These are phyloP conservation scores for Chanos chanos DNA, from an alignment of 2,797 vertebrate species.

Conservation along the genomic window DNA sequence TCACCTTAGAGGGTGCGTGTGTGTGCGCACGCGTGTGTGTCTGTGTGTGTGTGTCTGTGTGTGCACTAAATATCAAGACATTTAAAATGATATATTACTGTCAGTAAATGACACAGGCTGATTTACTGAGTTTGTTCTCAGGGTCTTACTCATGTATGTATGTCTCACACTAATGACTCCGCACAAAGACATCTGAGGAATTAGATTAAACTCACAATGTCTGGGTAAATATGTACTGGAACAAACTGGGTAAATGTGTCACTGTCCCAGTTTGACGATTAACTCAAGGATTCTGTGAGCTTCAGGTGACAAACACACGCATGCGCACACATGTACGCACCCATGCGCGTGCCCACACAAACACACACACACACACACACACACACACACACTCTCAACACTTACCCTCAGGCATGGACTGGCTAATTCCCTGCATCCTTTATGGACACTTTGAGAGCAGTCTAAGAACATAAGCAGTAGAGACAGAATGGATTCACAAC, in stretches of 20 bases:
- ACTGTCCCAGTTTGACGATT: slow-evolving; percentile 27
- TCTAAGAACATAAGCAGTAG: slow-evolving; percentile 63
- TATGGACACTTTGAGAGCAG: slow-evolving; percentile 83
- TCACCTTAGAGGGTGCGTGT: too few species aligned
- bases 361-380: background rate
- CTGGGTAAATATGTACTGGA: background rate
- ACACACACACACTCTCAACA: background rate
- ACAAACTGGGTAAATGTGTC: slow-evolving; percentile 23
- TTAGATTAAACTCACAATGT: too few species aligned
- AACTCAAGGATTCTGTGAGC: background rate
- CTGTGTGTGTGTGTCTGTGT: too few species aligned
- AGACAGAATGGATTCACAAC: background rate
- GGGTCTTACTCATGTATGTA: too few species aligned
- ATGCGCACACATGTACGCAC: background rate
- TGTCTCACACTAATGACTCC: too few species aligned
- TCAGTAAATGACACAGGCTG: too few species aligned
- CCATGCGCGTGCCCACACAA: slow-evolving; percentile 2
- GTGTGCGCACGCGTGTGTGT: too few species aligned
- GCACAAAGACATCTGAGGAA: too few species aligned
- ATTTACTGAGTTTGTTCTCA: too few species aligned
- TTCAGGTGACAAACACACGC: slow-evolving; percentile 9
- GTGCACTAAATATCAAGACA: too few species aligned
- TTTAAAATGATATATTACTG: too few species aligned
- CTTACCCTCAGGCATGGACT: slow-evolving; percentile 84
- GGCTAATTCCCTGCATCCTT: slow-evolving; percentile 81